Conservation (phyloP, 2,888 invertebrate genomes). For the Hypercompe scribonia region DNA sequence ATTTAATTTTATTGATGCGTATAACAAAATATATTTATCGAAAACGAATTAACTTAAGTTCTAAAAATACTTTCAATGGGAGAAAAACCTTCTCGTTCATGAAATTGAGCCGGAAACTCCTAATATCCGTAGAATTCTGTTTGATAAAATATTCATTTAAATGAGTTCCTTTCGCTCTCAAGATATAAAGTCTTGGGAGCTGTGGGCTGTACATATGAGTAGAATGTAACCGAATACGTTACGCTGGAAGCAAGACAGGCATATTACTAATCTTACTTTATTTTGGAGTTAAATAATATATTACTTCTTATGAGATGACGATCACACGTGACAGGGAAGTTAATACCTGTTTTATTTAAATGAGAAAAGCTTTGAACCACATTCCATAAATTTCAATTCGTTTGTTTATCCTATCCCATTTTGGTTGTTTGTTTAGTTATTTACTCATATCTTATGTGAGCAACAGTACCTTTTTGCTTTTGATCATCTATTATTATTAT, state of each 20-base stretch:
- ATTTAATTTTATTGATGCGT: not conserved
- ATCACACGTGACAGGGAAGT: not conserved
- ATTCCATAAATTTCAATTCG: not conserved
- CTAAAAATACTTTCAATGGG: slow-evolving; percentile 20
- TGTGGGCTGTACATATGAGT: slow-evolving; percentile 19
- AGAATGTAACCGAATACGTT: slow-evolving; percentile 18
- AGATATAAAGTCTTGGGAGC: slow-evolving; percentile 21
- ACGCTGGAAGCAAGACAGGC: slow-evolving; percentile 19
- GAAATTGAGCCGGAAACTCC: slow-evolving; percentile 19
- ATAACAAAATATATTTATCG: not conserved
- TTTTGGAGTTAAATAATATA: slow-evolving; percentile 4
- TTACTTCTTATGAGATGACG: not conserved
- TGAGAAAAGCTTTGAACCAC: not conserved
- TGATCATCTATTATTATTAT: too few relatives aligned
- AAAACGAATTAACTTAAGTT: slow-evolving; percentile 3
- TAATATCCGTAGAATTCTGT: slow-evolving; percentile 31
- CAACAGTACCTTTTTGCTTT: too few relatives aligned
- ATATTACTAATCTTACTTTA: slow-evolving; percentile 9
- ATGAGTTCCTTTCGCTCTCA: slow-evolving; percentile 32
- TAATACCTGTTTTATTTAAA: not conserved
- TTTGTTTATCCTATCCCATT: not conserved
- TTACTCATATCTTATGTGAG: too few relatives aligned
- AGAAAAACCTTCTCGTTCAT: slow-evolving; percentile 7
- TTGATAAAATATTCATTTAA: slow-evolving; percentile 42
- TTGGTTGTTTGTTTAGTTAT: not conserved